phyloP scores from a whole-genome alignment of 2,797 vertebrate species.

The Thalassophryne amazonica region DNA sequence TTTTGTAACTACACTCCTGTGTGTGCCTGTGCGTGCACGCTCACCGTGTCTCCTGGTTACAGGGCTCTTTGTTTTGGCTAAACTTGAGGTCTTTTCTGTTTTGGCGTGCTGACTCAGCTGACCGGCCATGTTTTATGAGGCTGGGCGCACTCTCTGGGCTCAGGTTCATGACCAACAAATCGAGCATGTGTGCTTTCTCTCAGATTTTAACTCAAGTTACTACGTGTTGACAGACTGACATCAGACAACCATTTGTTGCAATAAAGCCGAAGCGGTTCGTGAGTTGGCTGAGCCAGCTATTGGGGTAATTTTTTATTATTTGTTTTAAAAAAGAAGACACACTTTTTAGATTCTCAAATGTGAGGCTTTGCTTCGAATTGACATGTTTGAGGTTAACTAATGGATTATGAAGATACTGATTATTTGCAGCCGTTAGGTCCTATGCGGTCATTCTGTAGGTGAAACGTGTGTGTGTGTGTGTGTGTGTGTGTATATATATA shows the following conservation, averaged over 20 bases:
- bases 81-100: constrained; percentile 22
- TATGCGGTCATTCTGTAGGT: constrained; percentile 29
- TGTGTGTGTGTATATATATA: not conserved
- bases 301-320: too few relatives aligned
- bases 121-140: constrained; percentile 58
- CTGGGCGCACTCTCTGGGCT: constrained; percentile 63
- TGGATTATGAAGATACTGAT: too few relatives aligned
- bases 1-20: constrained; percentile 9
- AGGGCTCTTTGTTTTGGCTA: constrained; percentile 19
- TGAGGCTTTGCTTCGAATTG: too few relatives aligned
- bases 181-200: constrained; percentile 6
- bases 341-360: too few relatives aligned
- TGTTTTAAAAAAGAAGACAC: too few relatives aligned
- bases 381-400: too few relatives aligned
- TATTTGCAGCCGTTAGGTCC: too few relatives aligned
- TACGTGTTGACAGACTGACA: constrained; percentile 28
- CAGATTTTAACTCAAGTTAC: constrained; percentile 27
- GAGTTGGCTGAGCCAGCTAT: too few relatives aligned
- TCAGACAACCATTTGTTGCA: constrained; percentile 20
- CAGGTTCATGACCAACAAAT: constrained; percentile 48
- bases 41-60: constrained; percentile 21
- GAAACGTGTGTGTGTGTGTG: not conserved
- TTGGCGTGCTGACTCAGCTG: constrained; percentile 68
- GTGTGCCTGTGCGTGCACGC: not conserved
- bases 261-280: too few relatives aligned